These are phyloP conservation scores for Rhynchomys soricoides DNA, from an alignment of 2,113 vertebrate species.

Conservation along the genomic window DNA sequence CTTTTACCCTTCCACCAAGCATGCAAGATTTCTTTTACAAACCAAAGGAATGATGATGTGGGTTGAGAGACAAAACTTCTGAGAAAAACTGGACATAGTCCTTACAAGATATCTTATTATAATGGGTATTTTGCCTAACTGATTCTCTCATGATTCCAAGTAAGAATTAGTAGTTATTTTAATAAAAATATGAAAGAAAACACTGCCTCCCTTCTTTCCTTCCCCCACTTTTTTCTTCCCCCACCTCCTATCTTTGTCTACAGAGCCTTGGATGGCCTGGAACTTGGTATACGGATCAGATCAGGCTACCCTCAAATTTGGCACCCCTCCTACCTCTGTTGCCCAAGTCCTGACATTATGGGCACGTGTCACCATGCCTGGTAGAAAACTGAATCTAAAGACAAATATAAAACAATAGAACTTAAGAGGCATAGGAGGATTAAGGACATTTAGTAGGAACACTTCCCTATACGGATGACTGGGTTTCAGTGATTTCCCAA, in stretches of 20 bases:
- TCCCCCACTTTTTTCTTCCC: background rate
- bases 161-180: constrained; percentile 4
- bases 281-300: background rate
- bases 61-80: background rate
- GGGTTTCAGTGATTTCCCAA: background rate
- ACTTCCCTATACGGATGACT: background rate
- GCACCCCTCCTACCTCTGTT: background rate
- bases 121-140: background rate
- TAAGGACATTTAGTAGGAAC: background rate
- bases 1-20: background rate
- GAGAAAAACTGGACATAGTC: background rate
- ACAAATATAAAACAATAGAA: constrained; percentile 26
- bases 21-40: constrained; percentile 24
- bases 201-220: background rate
- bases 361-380: background rate
- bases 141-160: background rate
- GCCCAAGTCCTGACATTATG: background rate
- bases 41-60: background rate
- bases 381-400: background rate
- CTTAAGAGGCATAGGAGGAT: background rate
- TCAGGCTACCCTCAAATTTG: background rate
- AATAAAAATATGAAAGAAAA: constrained; percentile 1
- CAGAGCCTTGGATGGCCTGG: background rate
- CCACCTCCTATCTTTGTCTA: background rate
- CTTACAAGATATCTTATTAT: background rate